Conservation (phyloP, 2,113 vertebrate genomes). For the Lepus europaeus region DNA sequence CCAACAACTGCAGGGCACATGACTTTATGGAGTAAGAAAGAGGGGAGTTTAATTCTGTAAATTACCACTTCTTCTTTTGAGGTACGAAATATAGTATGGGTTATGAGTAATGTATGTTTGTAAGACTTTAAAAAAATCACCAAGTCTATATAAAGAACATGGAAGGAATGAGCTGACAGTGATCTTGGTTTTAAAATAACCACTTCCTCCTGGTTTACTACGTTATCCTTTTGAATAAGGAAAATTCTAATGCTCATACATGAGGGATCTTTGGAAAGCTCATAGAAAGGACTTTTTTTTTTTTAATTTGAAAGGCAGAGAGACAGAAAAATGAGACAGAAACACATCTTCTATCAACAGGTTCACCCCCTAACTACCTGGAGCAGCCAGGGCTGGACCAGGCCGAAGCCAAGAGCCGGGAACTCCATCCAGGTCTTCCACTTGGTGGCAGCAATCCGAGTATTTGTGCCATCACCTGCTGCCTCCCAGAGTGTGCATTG, state of each 20-base stretch:
- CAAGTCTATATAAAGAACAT: slow-evolving; percentile 50
- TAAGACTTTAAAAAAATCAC: slow-evolving; percentile 14
- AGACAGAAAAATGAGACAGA: too few species aligned
- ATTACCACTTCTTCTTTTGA: slow-evolving; percentile 68
- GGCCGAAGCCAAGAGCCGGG: too few species aligned
- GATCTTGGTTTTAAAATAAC: neutral
- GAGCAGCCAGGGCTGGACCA: too few species aligned
- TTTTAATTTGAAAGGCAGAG: too few species aligned
- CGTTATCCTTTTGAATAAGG: neutral
- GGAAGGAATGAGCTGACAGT: neutral
- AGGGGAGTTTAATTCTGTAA: neutral
- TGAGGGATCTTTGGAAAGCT: too few species aligned
- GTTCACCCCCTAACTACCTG: too few species aligned
- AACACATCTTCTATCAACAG: too few species aligned
- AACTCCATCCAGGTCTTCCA: too few species aligned
- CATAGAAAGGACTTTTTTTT: too few species aligned
- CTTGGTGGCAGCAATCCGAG: too few species aligned
- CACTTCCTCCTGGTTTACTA: neutral
- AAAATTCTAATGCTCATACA: neutral
- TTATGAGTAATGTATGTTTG: slow-evolving; percentile 52
- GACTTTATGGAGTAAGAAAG: neutral
- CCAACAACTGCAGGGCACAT: neutral
- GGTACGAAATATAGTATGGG: slow-evolving; percentile 35
- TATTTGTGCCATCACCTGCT: too few species aligned
- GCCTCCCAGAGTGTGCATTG: too few species aligned